phyloP scores from a whole-genome alignment of 2,797 vertebrate species.

The Pterois miles region DNA sequence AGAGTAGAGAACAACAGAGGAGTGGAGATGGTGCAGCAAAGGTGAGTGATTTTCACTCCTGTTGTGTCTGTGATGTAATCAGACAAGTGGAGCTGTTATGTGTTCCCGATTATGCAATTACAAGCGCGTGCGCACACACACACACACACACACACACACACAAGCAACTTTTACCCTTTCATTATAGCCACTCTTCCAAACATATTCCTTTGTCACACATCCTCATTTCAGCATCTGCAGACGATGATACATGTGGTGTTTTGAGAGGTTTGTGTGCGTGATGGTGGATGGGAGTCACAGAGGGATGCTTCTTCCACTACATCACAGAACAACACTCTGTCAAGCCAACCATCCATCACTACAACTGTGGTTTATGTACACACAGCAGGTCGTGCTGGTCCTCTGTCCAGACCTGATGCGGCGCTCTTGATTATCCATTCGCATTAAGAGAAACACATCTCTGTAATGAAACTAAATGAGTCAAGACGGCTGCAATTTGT shows the following conservation, averaged over 20 bases:
- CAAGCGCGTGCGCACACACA: background rate
- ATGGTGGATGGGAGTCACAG: slow-evolving; percentile 50
- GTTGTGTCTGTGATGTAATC: slow-evolving; percentile 48
- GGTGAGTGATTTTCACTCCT: slow-evolving; percentile 36
- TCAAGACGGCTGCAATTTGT: slow-evolving; percentile 9
- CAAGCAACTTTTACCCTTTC: background rate
- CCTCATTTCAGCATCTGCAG: slow-evolving; percentile 32
- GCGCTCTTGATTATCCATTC: slow-evolving; percentile 49
- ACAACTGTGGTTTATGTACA: slow-evolving; percentile 57
- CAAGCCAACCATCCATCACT: slow-evolving; percentile 63
- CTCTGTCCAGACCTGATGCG: slow-evolving; percentile 43
- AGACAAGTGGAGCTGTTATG: slow-evolving; percentile 42
- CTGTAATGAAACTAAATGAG: slow-evolving; percentile 39
- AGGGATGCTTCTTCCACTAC: slow-evolving; percentile 54
- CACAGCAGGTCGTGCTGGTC: slow-evolving; percentile 63
- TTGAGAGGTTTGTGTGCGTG: slow-evolving; percentile 39
- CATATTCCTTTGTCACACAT: slow-evolving; percentile 20
- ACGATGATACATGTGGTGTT: slow-evolving; percentile 44
- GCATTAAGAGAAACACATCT: slow-evolving; percentile 45
- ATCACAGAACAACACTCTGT: slow-evolving; percentile 56
- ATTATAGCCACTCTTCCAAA: slow-evolving; percentile 20
- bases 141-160: background rate
- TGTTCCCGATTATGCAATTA: slow-evolving; percentile 22
- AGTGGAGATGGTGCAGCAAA: slow-evolving; percentile 18
- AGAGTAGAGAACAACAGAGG: slow-evolving; percentile 13